These are phyloP conservation scores for Philereme vetulata DNA, from an alignment of 2,888 invertebrate species.

Conservation along the genomic window DNA sequence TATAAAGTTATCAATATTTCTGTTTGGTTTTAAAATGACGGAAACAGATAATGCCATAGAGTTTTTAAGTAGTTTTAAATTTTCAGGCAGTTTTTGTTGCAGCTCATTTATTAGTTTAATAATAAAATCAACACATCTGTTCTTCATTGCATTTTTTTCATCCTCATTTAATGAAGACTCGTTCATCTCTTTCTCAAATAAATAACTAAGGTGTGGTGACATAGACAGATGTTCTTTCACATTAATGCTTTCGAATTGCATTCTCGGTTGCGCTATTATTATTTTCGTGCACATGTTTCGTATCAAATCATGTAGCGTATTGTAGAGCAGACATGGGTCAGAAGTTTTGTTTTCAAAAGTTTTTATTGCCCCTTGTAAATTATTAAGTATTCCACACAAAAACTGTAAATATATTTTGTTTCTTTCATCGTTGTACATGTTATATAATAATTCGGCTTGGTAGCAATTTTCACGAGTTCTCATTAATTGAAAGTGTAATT, in stretches of 20 bases:
- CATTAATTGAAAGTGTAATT: no score
- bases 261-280: constrained; percentile 29
- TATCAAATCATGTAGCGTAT: constrained; percentile 19
- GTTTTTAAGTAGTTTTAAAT: no score
- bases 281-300: constrained; percentile 27
- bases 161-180: constrained; percentile 23
- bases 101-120: no score
- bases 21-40: no score
- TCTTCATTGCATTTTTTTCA: no score
- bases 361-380: constrained; percentile 32
- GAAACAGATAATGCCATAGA: no score
- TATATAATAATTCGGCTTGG: no score
- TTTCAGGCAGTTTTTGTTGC: no score
- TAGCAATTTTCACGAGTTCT: no score
- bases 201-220: constrained; percentile 31
- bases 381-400: constrained; percentile 21
- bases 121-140: no score
- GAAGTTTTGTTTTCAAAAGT: constrained; percentile 23
- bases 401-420: constrained; percentile 25
- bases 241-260: constrained; percentile 31
- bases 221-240: constrained; percentile 32
- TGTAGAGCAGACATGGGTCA: constrained; percentile 27
- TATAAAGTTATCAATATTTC: no score
- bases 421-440: constrained; percentile 24
- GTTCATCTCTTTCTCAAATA: constrained; percentile 30